Evolutionary conservation across 2,113 vertebrate species (phyloP).

Genomic region (Brienomyrus longianalis): DNA sequence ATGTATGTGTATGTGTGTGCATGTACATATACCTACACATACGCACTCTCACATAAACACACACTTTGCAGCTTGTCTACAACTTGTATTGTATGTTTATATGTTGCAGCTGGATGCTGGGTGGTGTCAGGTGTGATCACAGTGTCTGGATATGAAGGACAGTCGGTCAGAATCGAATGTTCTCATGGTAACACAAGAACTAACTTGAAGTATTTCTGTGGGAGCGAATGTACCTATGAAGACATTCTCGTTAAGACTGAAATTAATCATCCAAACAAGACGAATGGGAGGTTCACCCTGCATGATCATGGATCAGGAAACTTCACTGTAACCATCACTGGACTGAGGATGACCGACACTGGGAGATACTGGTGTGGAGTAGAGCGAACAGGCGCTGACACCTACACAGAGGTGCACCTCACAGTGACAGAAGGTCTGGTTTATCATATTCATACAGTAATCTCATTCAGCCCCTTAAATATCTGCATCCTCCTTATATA

Average conservation of each 20-base stretch:
- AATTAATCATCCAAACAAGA: neutral
- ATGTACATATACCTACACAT: no score
- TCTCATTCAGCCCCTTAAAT: no score
- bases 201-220: conserved; percentile 1
- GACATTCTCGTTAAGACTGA: conserved; percentile 15
- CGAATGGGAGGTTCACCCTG: neutral
- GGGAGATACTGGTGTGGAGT: conserved; percentile 24
- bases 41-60: no score
- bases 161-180: neutral
- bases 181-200: neutral
- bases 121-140: neutral
- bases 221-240: neutral
- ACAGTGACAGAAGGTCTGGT: no score
- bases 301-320: neutral
- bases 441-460: no score
- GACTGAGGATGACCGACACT: neutral
- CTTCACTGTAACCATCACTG: conserved; percentile 19
- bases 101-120: neutral
- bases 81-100: neutral
- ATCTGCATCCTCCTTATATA: no score
- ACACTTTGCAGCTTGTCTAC: neutral
- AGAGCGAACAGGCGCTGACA: no score
- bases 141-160: neutral
- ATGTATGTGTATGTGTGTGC: no score
- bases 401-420: no score